Percentiles rank a stretch among this genome's conserved stretches.
Conservation (phyloP, 2,888 invertebrate genomes). For the Sussaba pulchella region DNA sequence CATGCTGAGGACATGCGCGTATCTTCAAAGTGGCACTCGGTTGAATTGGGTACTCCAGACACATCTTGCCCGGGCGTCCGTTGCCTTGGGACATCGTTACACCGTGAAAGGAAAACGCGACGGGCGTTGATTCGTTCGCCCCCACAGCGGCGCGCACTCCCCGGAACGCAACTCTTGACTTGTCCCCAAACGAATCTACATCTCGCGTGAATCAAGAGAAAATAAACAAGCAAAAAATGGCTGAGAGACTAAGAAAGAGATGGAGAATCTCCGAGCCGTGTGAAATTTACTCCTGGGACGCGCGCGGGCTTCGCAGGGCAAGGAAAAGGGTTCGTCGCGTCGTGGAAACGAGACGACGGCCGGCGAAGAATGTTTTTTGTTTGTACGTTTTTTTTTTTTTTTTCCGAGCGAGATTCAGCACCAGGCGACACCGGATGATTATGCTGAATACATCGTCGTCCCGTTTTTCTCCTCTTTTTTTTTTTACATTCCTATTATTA, state of each 20-base stretch:
- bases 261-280: slow-evolving; percentile 11
- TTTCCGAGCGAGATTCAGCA: slow-evolving; percentile 57
- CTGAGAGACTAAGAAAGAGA: no score
- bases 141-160: slow-evolving; percentile 24
- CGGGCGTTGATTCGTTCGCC: slow-evolving; percentile 60
- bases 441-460: slow-evolving; percentile 70
- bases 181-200: slow-evolving; percentile 32
- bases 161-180: slow-evolving; percentile 38
- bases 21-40: slow-evolving; percentile 71
- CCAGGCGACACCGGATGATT: slow-evolving; percentile 75
- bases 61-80: slow-evolving; percentile 70
- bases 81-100: slow-evolving; percentile 79
- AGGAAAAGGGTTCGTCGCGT: not conserved
- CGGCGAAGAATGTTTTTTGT: slow-evolving; percentile 24
- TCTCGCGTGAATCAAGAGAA: slow-evolving; percentile 44
- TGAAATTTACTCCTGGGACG: slow-evolving; percentile 32
- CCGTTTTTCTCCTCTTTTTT: slow-evolving; percentile 1
- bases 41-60: slow-evolving; percentile 76
- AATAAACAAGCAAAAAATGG: no score
- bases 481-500: slow-evolving; percentile 27
- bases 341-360: slow-evolving; percentile 12
- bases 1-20: slow-evolving; percentile 57
- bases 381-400: no score
- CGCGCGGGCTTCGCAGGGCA: not conserved
- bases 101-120: slow-evolving; percentile 72